A percentile compares a stretch with the other conserved stretches of the same genome.
Conservation (phyloP, 2,888 invertebrate genomes). For the Poecilus cupreus region DNA sequence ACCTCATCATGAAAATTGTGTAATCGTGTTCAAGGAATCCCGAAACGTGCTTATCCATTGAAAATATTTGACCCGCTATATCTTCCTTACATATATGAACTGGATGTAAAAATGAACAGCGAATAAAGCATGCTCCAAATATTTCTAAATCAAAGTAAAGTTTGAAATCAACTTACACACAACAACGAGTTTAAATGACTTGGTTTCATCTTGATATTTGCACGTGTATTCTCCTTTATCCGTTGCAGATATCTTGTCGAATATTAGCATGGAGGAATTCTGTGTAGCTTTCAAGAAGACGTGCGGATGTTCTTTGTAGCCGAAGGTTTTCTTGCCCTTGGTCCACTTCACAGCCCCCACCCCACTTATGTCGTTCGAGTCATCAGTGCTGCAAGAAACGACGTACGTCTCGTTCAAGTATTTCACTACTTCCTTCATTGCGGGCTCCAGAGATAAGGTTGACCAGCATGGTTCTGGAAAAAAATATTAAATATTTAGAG, state of each 20-base stretch:
- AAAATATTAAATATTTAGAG: too few relatives aligned
- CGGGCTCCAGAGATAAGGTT: conserved; percentile 9
- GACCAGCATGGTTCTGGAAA: conserved; percentile 27
- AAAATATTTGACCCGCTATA: too few relatives aligned
- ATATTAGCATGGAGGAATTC: conserved; percentile 69
- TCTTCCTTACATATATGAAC: too few relatives aligned
- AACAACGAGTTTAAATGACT: conserved; percentile 39
- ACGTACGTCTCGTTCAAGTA: conserved; percentile 73
- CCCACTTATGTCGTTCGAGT: not conserved
- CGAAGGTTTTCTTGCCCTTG: conserved; percentile 68
- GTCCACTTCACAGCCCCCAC: conserved; percentile 65
- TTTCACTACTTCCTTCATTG: conserved; percentile 68
- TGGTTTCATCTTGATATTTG: conserved; percentile 67
- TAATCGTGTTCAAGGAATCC: too few relatives aligned
- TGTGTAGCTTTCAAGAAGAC: conserved; percentile 65
- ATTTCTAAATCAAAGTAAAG: too few relatives aligned
- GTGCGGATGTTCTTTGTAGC: conserved; percentile 72
- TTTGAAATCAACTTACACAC: conserved; percentile 27
- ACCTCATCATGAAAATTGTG: too few relatives aligned
- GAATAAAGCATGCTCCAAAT: too few relatives aligned
- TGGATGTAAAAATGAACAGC: too few relatives aligned
- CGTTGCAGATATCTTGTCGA: conserved; percentile 71
- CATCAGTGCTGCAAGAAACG: conserved; percentile 69
- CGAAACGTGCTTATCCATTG: too few relatives aligned
- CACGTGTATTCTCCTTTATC: conserved; percentile 75